Percentiles rank a stretch among this genome's conserved stretches.
Conservation (phyloP, 2,113 vertebrate species). For the Vulpes ferrilata region DNA sequence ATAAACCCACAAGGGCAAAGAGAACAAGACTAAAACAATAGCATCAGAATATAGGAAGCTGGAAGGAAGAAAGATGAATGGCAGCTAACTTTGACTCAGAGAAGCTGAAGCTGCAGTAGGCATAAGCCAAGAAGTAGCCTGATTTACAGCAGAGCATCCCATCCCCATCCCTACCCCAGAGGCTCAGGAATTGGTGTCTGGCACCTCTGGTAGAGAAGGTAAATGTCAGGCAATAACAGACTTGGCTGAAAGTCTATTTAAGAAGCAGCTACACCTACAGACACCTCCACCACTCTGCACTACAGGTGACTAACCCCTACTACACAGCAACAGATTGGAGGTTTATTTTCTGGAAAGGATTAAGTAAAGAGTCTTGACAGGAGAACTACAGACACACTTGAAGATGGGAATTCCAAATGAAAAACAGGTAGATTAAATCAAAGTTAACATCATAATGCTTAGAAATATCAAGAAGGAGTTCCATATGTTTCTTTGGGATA, state of each 20-base stretch:
- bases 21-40: conserved; percentile 26
- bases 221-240: neutral
- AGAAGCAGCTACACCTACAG: neutral
- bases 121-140: neutral
- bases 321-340: neutral
- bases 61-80: conserved; percentile 4
- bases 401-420: neutral
- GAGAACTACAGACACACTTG: neutral
- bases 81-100: neutral
- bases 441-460: conserved; percentile 28
- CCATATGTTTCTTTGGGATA: neutral
- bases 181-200: neutral
- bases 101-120: neutral
- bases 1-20: conserved; percentile 41
- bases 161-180: neutral
- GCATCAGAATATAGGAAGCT: neutral
- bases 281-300: neutral
- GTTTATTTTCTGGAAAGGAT: conserved; percentile 42
- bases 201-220: neutral
- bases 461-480: neutral
- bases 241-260: neutral
- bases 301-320: neutral
- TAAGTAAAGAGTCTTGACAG: neutral
- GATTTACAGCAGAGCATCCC: neutral
- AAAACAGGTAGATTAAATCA: conserved; percentile 16